These are phyloP conservation scores for Pachyseris speciosa DNA, from an alignment of 64 coral and sea anemone genomes.

Conservation along the genomic window DNA sequence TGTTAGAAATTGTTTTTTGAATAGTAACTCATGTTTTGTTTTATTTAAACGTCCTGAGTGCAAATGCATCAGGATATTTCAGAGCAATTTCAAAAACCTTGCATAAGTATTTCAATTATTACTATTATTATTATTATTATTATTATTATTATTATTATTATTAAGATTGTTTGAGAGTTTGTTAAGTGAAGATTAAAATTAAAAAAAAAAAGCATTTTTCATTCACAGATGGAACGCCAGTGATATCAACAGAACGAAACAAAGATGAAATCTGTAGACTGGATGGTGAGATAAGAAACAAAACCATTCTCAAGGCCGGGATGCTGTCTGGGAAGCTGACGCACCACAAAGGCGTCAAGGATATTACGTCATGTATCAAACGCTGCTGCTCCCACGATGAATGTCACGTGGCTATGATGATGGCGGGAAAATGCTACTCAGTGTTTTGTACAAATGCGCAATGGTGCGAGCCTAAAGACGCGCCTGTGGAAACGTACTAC, in stretches of 20 bases:
- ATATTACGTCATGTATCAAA: slow-evolving; percentile 87
- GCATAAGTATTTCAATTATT: too few relatives aligned
- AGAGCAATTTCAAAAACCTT: too few relatives aligned
- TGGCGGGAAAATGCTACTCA: slow-evolving; percentile 85
- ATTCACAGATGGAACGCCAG: slow-evolving; percentile 77
- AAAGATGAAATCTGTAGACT: slow-evolving; percentile 72
- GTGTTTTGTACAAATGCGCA: slow-evolving; percentile 85
- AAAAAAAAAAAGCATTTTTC: neutral
- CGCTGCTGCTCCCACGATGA: slow-evolving; percentile 82
- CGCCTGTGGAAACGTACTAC: slow-evolving; percentile 75
- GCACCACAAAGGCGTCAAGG: slow-evolving; percentile 62
- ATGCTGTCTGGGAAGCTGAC: slow-evolving; percentile 96
- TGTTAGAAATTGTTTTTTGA: too few relatives aligned
- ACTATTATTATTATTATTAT: too few relatives aligned
- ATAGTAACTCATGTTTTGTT: too few relatives aligned
- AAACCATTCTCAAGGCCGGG: slow-evolving; percentile 84
- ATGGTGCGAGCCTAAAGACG: slow-evolving; percentile 81
- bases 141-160: too few relatives aligned
- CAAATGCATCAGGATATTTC: too few relatives aligned
- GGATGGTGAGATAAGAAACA: slow-evolving; percentile 90
- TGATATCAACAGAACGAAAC: slow-evolving; percentile 62
- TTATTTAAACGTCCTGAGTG: too few relatives aligned
- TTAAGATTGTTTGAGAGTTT: too few relatives aligned
- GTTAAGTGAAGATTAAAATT: too few relatives aligned
- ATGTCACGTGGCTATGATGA: slow-evolving; percentile 96